phyloP scores from a whole-genome alignment of 2,113 vertebrate genomes.

The Stercorarius parasiticus region DNA sequence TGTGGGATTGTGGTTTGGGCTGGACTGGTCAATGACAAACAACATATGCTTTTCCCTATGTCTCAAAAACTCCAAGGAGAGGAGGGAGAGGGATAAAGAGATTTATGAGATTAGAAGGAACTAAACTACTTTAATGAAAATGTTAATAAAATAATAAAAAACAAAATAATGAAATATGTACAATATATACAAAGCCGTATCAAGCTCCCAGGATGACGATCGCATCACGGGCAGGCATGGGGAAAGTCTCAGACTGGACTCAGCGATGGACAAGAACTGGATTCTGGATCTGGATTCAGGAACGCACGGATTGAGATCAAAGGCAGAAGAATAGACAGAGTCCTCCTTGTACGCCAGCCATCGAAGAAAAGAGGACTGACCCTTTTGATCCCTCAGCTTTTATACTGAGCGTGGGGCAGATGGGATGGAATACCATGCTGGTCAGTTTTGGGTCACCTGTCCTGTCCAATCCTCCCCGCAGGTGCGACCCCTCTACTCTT shows the following conservation, averaged over 20 bases:
- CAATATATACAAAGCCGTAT: not conserved
- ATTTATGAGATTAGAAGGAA: not conserved
- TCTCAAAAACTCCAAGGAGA: not conserved
- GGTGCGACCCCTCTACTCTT: not conserved
- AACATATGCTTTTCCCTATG: not conserved
- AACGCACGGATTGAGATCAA: not conserved
- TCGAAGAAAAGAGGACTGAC: not conserved
- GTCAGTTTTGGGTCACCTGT: not conserved
- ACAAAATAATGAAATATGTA: not conserved
- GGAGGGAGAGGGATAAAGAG: not conserved
- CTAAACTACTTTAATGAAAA: not conserved
- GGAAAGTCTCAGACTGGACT: not conserved
- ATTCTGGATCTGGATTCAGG: not conserved
- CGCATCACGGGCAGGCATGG: not conserved
- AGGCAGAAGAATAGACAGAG: not conserved
- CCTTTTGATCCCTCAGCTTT: not conserved
- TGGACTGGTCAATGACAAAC: not conserved
- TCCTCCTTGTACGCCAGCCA: not conserved
- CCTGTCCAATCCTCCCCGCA: not conserved
- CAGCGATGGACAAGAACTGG: not conserved
- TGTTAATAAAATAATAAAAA: not conserved
- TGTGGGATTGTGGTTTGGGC: not conserved
- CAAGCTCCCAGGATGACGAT: not conserved
- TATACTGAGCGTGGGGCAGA: not conserved
- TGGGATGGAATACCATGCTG: not conserved